Evolutionary conservation across 2,797 vertebrate genomes (phyloP).

Genomic region (Galago senegalensis): DNA sequence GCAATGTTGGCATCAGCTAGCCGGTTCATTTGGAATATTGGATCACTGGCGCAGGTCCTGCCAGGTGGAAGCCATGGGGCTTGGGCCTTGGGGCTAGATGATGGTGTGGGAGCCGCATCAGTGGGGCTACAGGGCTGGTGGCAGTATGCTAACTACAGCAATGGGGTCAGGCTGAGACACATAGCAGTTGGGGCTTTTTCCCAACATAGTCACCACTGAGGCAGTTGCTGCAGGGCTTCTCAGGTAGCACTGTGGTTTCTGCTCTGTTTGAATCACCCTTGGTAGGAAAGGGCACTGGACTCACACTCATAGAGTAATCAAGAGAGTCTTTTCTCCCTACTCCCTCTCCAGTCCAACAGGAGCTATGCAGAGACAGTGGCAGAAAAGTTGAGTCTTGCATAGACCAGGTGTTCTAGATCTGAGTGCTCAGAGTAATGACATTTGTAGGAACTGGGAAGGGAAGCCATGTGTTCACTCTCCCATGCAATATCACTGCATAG

Average conservation of each 20-base stretch:
- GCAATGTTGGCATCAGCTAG: too few relatives aligned
- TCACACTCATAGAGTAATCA: not conserved
- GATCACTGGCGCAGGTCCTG: too few relatives aligned
- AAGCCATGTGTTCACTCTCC: not conserved
- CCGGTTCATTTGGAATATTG: too few relatives aligned
- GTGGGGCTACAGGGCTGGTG: rapidly evolving
- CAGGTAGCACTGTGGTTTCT: not conserved
- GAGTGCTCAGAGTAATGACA: not conserved
- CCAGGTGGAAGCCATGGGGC: too few relatives aligned
- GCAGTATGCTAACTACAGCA: not conserved
- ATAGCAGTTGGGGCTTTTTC: not conserved
- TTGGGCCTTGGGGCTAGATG: not conserved
- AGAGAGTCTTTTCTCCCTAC: not conserved
- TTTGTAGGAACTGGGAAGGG: not conserved
- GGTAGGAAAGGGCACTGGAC: not conserved
- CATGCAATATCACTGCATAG: not conserved
- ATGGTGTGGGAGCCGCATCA: not conserved
- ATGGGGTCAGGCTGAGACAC: not conserved
- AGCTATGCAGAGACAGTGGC: not conserved
- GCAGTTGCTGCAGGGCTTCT: not conserved
- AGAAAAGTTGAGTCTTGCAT: not conserved
- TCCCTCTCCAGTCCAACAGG: not conserved
- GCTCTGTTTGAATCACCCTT: not conserved
- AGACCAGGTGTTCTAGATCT: not conserved
- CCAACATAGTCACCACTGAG: not conserved